Evolutionary conservation across 2,113 vertebrate genomes (phyloP), one percentile per base, ranked within the genome.

Genomic region (Thinocorus orbignyianus): DNA sequence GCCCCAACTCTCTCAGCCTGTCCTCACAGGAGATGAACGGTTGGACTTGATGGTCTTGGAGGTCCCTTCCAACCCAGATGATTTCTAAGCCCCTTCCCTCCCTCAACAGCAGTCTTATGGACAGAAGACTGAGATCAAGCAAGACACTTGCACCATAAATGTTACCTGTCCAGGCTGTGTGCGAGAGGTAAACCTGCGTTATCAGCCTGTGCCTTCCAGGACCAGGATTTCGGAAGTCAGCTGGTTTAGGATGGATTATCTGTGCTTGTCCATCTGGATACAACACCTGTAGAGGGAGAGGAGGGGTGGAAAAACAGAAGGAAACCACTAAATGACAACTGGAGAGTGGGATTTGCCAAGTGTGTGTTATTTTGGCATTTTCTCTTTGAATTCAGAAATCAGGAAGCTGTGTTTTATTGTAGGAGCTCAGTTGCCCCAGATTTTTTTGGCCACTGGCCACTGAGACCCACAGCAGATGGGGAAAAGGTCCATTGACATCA

Each of bases 231-330:
- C 99, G 98, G 91, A 99, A 99, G 97, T 99, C 99, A 90, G 98
- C 98, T 7, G 99, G 99, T 97, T 99, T 99, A 9, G 99, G 99
- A 60, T 99, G 99, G 96, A 99, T 99, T 72, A 99, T 97, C 30
- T 99, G 99, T 35, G 99, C 99, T 98, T 99, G 99, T 17, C 99
- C 99, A 51, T 99, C 99, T 31, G 99, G 99, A 96, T 99, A 99
- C 68, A 99, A 92, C 15, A 99, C 98, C 99, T 99, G 65, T 2
- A 26, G 15, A 7, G 24, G 17, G 3, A 2, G 19, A 28, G 4
- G 5, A 15, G 42, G 42, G 42, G 42, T 44, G 46, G 46, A 25
- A 55, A 11, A 9, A 17, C 11, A 25, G 5, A 60, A 10, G 5
- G 11, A 86, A 77, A 42, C 6, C 81, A 35, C 2, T 16, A 42